Base-by-base conservation (phyloP, 2,888 invertebrate species). In the Catocala fraxini region DNA sequence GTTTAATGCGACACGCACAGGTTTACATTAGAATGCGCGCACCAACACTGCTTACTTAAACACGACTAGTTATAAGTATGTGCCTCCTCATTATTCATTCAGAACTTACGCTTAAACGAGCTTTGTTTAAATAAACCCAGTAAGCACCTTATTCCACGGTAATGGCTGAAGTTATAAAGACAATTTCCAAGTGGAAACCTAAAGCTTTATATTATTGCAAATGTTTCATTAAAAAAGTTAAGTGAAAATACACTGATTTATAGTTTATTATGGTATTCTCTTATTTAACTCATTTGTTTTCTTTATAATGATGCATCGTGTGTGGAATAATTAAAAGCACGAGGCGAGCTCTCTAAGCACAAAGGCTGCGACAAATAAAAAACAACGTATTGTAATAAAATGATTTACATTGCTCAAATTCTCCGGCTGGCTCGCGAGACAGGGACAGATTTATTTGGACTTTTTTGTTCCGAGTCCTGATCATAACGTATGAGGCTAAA, bases 351-450 rank as follows among this genome's bases (percentile, higher is more conserved):
- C 83, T 83, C 84, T 84, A 81, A 87, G 85, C 86, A 87, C 88
- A 89, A 89, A 90, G 84, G 84, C 84, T 77, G 86, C 87, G 75
- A 78, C 80, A 81, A 88, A 88, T 86, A 91, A 92, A 91, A 90
- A 88, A 89, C 82, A 84, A 86, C 78, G 84, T 79, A 87, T 89
- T 89, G 90, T 91, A 91, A 92, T 92, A 91, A 92, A 92, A 92
- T 91, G 91, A 92, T 92, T 92, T 92, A 92, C 93, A 91, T 92
- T 91, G 87, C 91, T 91, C 89, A 90, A 91, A 92, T 92, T 92
- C 91, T 84, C 85, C 85, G 81, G 87, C 86, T 81, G 85, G 84
- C 85, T 77, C 85, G 83, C 86, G 84, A 87, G 90, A 89, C 88
- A 86, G 86, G 86, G 90, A 92, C 89, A 90, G 88, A 91, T 89